These are phyloP conservation scores for Nebria ingens DNA, from an alignment of 1,140 invertebrate genomes.

Conservation along the genomic window DNA sequence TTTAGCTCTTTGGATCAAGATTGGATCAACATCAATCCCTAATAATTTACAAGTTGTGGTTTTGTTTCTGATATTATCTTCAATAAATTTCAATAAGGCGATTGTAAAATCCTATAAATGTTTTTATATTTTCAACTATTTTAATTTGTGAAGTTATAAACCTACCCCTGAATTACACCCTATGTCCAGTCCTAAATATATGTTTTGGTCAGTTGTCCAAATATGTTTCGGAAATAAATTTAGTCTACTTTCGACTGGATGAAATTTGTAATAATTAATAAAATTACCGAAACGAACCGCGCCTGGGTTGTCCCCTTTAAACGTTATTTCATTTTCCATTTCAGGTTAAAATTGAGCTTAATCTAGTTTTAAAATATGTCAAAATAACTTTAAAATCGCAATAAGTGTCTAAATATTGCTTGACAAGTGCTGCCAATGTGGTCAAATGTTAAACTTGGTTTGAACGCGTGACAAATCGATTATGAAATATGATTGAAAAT, in stretches of 20 bases:
- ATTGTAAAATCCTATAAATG: constrained; percentile 46
- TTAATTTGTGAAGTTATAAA: constrained; percentile 15
- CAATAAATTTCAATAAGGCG: constrained; percentile 44
- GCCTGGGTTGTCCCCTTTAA: constrained; percentile 51
- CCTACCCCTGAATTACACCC: constrained; percentile 68
- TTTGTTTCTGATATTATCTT: constrained; percentile 30
- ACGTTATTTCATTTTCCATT: constrained; percentile 28
- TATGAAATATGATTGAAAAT: too few relatives aligned
- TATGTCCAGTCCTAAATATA: constrained; percentile 55
- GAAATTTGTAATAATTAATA: constrained; percentile 77
- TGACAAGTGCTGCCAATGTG: not conserved
- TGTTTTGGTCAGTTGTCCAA: constrained; percentile 38
- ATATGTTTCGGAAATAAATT: constrained; percentile 47
- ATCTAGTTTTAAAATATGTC: too few relatives aligned
- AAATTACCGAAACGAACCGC: constrained; percentile 70
- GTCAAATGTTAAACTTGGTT: too few relatives aligned
- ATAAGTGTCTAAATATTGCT: too few relatives aligned
- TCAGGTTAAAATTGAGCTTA: too few relatives aligned
- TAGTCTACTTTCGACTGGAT: constrained; percentile 54
- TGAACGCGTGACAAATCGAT: too few relatives aligned
- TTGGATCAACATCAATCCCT: constrained; percentile 63
- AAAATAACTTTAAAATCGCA: too few relatives aligned
- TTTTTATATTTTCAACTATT: constrained; percentile 14
- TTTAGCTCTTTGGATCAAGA: constrained; percentile 54
- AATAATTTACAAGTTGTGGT: constrained; percentile 43